These are phyloP conservation scores for Marmota monax DNA, from an alignment of 2,113 vertebrate species.

Conservation along the genomic window DNA sequence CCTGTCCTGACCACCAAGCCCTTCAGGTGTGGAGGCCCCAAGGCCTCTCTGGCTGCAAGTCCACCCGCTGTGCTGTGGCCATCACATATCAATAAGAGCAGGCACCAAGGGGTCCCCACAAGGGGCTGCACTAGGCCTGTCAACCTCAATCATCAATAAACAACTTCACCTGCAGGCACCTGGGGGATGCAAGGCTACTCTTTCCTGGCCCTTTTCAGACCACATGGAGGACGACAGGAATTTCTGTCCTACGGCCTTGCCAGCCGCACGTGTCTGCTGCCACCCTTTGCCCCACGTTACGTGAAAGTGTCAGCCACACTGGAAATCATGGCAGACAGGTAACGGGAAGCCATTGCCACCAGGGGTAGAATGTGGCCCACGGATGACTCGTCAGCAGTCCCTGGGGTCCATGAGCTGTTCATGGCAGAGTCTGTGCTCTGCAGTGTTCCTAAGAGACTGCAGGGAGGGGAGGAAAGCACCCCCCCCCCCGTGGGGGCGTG, in stretches of 20 bases:
- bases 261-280: too few species aligned
- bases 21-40: not conserved
- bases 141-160: not conserved
- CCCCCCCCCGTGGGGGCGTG: fast-evolving
- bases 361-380: not conserved
- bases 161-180: not conserved
- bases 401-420: not conserved
- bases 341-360: fast-evolving
- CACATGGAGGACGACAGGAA: not conserved
- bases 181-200: not conserved
- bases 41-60: too few species aligned
- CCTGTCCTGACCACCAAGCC: not conserved
- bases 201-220: not conserved
- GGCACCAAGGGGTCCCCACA: fast-evolving
- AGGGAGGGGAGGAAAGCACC: not conserved
- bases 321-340: not conserved
- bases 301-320: not conserved
- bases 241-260: not conserved
- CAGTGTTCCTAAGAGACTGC: not conserved
- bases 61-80: not conserved
- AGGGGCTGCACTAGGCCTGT: not conserved
- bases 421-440: not conserved
- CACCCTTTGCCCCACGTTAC: too few species aligned
- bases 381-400: fast-evolving
- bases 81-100: too few species aligned